phyloP scores from a whole-genome alignment of 1,140 invertebrate species.

The Carcinoscorpius rotundicauda region DNA sequence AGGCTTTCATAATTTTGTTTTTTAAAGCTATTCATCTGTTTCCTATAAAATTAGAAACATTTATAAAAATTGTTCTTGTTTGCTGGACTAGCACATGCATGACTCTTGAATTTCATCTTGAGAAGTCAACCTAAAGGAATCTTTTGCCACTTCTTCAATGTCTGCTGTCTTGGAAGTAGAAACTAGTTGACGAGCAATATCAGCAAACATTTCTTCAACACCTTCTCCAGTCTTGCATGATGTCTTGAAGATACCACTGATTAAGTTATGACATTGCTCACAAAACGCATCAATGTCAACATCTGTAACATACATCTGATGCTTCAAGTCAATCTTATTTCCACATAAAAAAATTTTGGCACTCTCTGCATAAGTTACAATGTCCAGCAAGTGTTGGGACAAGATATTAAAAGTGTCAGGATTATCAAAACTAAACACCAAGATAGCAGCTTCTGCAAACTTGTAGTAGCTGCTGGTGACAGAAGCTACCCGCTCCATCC shows the following conservation, averaged over 20 bases:
- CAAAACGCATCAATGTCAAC: conserved; percentile 82
- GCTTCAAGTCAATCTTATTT: conserved; percentile 71
- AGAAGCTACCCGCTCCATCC: conserved; percentile 86
- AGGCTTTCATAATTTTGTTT: no score
- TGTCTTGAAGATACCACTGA: conserved; percentile 76
- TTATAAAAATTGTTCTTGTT: no score
- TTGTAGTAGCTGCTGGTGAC: conserved; percentile 88
- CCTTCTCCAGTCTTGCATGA: conserved; percentile 58
- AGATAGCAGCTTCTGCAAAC: conserved; percentile 78
- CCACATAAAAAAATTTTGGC: conserved; percentile 86
- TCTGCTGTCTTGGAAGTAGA: conserved; percentile 15
- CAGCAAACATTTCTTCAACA: conserved; percentile 26
- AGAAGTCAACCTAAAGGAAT: conserved; percentile 20
- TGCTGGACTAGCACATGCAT: conserved; percentile 8
- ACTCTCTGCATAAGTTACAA: conserved; percentile 83
- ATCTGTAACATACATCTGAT: conserved; percentile 58
- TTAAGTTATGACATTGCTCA: conserved; percentile 81
- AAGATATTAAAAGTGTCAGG: conserved; percentile 80
- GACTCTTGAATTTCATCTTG: conserved; percentile 14
- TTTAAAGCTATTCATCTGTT: no score
- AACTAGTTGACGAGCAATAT: conserved; percentile 22
- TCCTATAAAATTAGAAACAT: no score
- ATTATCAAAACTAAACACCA: conserved; percentile 82
- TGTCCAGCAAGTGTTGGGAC: conserved; percentile 77
- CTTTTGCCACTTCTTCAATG: conserved; percentile 19